These are phyloP conservation scores for Hypomecis atomaria DNA, from an alignment of 2,888 invertebrate species.

Conservation along the genomic window DNA sequence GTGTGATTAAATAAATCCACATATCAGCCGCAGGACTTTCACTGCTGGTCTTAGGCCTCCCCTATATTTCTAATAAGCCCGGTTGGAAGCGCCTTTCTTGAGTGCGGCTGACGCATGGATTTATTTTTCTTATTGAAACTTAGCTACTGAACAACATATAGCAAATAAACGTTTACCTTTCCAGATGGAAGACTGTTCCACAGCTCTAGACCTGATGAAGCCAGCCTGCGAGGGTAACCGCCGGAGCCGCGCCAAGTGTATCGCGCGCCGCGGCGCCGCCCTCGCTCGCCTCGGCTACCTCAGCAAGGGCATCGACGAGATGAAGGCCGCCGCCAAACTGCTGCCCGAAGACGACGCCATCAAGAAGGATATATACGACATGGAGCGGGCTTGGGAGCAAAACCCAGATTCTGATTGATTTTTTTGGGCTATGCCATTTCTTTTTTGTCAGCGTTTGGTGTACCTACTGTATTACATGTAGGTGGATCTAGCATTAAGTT, in stretches of 20 bases:
- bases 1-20: too few relatives aligned
- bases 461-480: too few relatives aligned
- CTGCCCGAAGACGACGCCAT: conserved; percentile 86
- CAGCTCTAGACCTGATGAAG: conserved; percentile 89
- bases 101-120: too few relatives aligned
- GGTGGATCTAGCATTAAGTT: too few relatives aligned
- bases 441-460: too few relatives aligned
- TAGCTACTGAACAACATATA: too few relatives aligned
- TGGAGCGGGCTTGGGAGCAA: conserved; percentile 91
- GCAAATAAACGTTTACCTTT: neutral
- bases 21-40: too few relatives aligned
- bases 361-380: conserved; percentile 87
- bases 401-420: conserved; percentile 86
- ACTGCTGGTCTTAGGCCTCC: too few relatives aligned
- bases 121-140: too few relatives aligned
- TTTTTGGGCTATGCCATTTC: neutral
- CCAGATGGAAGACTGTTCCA: conserved; percentile 83
- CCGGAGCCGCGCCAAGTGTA: conserved; percentile 88
- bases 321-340: conserved; percentile 89
- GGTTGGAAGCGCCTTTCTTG: too few relatives aligned
- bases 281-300: conserved; percentile 88
- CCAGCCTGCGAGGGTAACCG: conserved; percentile 90
- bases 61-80: too few relatives aligned
- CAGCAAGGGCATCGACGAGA: conserved; percentile 89
- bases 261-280: conserved; percentile 90